Evolutionary conservation across 2,113 vertebrate genomes (phyloP).

Genomic region (Bettongia penicillata): DNA sequence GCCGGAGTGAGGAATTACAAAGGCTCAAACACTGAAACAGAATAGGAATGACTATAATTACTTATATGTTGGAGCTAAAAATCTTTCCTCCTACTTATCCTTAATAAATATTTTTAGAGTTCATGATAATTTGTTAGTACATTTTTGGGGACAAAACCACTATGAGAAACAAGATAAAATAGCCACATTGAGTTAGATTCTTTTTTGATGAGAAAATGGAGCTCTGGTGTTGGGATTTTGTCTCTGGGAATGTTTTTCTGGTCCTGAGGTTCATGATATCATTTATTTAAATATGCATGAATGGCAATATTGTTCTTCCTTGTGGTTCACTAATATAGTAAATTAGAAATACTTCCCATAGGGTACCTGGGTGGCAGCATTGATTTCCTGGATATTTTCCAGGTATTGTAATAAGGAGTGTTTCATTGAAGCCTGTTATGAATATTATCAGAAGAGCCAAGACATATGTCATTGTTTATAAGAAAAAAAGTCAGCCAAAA

Average conservation of each 20-base stretch:
- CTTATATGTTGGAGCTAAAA: neutral
- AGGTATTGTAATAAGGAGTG: conserved; percentile 64
- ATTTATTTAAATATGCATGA: conserved; percentile 15
- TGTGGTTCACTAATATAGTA: neutral
- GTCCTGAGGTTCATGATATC: neutral
- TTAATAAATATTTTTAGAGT: neutral
- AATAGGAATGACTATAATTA: neutral
- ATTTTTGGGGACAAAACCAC: neutral
- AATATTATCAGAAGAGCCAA: conserved; percentile 68
- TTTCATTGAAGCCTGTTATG: conserved; percentile 59
- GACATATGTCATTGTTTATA: conserved; percentile 71
- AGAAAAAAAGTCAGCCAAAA: conserved; percentile 68
- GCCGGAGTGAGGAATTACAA: neutral
- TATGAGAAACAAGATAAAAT: neutral
- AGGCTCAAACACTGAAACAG: neutral
- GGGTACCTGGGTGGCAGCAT: conserved; percentile 19
- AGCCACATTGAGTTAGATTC: neutral
- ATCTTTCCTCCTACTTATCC: neutral
- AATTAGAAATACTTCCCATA: conserved; percentile 52
- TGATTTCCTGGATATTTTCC: conserved; percentile 65
- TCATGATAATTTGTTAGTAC: neutral
- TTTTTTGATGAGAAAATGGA: neutral
- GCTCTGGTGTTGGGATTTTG: neutral
- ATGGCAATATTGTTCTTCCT: conserved; percentile 23
- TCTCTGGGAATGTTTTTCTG: neutral